A percentile compares a stretch with the other conserved stretches of the same genome.
phyloP scores from a whole-genome alignment of 2,113 vertebrate genomes.

The Ondatra zibethicus region DNA sequence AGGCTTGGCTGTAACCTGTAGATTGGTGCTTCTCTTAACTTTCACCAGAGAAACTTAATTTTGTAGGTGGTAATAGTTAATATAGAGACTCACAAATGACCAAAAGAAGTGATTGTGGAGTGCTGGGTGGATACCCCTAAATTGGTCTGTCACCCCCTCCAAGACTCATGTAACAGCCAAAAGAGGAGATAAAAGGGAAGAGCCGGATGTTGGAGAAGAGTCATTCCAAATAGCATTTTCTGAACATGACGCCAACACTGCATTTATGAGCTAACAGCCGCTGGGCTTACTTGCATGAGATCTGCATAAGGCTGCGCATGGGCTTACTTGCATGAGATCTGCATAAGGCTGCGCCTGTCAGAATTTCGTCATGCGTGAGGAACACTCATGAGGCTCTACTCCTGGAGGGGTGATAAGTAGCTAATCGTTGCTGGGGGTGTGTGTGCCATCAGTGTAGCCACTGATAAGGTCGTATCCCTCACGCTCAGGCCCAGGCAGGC shows the following conservation, averaged over 20 bases:
- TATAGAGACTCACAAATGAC: neutral
- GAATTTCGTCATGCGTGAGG: neutral
- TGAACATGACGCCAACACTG: neutral
- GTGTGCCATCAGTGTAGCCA: neutral
- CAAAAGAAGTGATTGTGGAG: neutral
- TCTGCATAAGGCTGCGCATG: neutral
- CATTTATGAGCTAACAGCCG: neutral
- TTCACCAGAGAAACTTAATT: neutral
- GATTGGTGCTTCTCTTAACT: neutral
- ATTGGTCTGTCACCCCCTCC: neutral
- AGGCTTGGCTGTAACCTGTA: neutral
- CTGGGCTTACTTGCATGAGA: neutral
- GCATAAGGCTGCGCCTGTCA: neutral
- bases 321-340: neutral
- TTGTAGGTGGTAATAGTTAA: neutral
- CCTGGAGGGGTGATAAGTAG: neutral
- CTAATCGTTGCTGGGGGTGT: neutral
- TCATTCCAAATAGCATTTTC: neutral
- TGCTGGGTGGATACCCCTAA: neutral
- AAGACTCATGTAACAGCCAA: neutral
- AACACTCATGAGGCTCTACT: neutral
- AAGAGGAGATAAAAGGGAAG: neutral
- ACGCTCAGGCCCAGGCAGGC: neutral
- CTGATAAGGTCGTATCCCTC: too few relatives aligned
- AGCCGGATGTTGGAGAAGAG: neutral